A percentile compares a stretch with the other conserved stretches of the same genome.
Conservation (phyloP, 2,797 vertebrate genomes). For the Scyliorhinus canicula region DNA sequence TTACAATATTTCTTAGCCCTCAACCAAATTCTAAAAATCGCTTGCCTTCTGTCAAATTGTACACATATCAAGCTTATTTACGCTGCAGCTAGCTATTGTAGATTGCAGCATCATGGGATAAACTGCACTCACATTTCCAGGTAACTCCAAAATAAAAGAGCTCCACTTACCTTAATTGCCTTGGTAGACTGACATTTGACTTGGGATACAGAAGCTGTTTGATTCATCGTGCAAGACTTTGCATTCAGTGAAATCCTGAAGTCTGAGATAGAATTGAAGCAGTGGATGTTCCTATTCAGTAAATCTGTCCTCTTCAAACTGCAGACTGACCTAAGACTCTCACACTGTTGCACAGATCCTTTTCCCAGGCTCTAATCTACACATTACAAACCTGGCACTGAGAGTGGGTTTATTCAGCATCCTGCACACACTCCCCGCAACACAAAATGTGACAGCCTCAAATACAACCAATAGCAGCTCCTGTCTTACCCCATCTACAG, state of each 20-base stretch:
- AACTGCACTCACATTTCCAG: not conserved
- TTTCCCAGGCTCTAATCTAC: not conserved
- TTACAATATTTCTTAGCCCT: slow-evolving; percentile 11
- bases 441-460: slow-evolving; percentile 36
- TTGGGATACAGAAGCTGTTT: slow-evolving; percentile 83
- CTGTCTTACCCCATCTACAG: slow-evolving; percentile 26
- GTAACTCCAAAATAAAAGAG: not conserved
- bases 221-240: slow-evolving; percentile 75
- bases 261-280: slow-evolving; percentile 32
- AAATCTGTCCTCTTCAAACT: slow-evolving; percentile 46
- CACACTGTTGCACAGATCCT: slow-evolving; percentile 25
- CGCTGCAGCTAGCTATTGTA: not conserved
- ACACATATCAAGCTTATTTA: not conserved
- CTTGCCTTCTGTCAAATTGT: not conserved
- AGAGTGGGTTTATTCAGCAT: slow-evolving; percentile 33
- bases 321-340: slow-evolving; percentile 41
- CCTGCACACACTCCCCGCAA: slow-evolving; percentile 30
- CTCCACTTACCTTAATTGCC: slow-evolving; percentile 71
- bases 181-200: slow-evolving; percentile 79
- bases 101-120: no score
- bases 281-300: slow-evolving; percentile 43
- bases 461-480: slow-evolving; percentile 35
- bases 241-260: slow-evolving; percentile 51
- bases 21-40: not conserved
- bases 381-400: slow-evolving; percentile 34